phyloP scores from a whole-genome alignment of 1,140 invertebrate genomes.

The Fopius arisanus region DNA sequence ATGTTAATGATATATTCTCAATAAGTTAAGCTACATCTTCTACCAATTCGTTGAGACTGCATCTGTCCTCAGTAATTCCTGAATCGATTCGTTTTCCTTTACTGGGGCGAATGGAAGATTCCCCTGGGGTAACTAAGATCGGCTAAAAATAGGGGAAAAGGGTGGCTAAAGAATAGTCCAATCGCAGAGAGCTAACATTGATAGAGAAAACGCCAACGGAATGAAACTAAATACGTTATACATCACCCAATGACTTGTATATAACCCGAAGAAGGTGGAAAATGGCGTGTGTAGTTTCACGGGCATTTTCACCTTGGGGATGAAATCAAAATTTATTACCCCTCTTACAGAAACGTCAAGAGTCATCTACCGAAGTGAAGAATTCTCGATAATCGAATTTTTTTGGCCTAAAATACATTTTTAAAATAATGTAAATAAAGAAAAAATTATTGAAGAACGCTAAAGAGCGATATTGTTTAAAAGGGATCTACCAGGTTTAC shows the following conservation, averaged over 20 bases:
- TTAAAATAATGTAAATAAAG: too few species aligned
- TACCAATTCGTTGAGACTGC: neutral
- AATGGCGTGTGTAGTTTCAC: neutral
- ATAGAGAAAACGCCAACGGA: conserved; percentile 23
- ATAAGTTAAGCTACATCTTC: neutral
- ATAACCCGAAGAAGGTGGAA: neutral
- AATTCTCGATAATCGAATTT: too few species aligned
- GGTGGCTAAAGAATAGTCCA: conserved; percentile 23
- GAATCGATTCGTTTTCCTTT: conserved; percentile 24
- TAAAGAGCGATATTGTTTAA: too few species aligned
- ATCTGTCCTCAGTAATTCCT: conserved; percentile 21
- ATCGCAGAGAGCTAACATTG: conserved; percentile 23
- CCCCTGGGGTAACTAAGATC: conserved; percentile 7
- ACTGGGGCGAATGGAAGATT: conserved; percentile 22
- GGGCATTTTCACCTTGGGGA: neutral
- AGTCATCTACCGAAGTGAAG: neutral
- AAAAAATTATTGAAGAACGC: too few species aligned
- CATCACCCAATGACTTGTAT: conserved; percentile 11
- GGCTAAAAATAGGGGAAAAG: neutral
- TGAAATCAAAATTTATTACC: neutral
- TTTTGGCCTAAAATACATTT: too few species aligned
- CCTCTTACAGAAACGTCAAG: neutral
- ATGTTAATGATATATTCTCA: conserved; percentile 10
- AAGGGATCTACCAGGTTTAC: too few species aligned
- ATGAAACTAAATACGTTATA: conserved; percentile 12